Conservation (phyloP, 1,140 invertebrate species). For the Magallana gigas region DNA sequence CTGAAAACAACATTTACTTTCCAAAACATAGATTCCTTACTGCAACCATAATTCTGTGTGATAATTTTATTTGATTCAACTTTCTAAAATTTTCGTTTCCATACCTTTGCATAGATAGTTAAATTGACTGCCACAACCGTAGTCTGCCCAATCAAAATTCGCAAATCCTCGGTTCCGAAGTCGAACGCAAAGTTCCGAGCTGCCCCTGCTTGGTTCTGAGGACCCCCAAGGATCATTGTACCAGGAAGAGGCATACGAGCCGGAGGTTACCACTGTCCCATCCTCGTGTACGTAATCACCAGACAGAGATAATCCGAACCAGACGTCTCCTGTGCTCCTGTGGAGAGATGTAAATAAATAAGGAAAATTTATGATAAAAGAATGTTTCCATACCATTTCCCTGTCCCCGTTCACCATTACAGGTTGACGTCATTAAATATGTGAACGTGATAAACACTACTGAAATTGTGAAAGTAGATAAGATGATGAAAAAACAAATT, state of each 20-base stretch:
- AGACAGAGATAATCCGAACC: background rate
- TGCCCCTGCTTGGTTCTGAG: background rate
- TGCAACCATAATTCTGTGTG: too few relatives aligned
- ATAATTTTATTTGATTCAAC: background rate
- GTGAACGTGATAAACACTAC: too few relatives aligned
- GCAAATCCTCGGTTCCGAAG: background rate
- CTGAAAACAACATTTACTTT: background rate
- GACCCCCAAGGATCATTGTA: background rate
- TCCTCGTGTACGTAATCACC: background rate
- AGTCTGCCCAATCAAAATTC: background rate
- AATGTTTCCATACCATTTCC: too few relatives aligned
- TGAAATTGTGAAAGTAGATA: too few relatives aligned
- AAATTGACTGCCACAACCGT: background rate
- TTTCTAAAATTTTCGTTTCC: background rate
- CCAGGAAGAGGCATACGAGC: background rate
- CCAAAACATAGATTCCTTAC: too few relatives aligned
- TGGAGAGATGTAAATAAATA: background rate
- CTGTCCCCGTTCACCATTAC: too few relatives aligned
- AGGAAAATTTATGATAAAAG: too few relatives aligned
- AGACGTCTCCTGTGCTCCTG: background rate
- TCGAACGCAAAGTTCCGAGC: background rate
- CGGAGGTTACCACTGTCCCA: background rate
- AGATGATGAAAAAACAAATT: too few relatives aligned
- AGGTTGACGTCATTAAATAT: too few relatives aligned
- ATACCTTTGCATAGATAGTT: background rate